Evolutionary conservation across 2,888 invertebrate genomes (phyloP), one percentile per base, ranked within the genome.

Genomic region (Tiliacea citrago): DNA sequence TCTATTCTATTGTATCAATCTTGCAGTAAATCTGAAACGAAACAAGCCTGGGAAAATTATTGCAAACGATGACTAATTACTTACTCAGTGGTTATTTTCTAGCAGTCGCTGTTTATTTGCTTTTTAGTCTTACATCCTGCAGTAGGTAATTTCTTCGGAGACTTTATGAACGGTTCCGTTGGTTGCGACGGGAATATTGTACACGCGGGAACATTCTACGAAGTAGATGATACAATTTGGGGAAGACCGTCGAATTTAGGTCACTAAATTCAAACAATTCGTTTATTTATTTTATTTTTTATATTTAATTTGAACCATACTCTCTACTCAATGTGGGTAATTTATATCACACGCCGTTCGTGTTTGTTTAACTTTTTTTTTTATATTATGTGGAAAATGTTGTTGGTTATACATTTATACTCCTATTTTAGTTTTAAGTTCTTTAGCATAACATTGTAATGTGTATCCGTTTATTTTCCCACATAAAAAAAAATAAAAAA

Each of bases 21-120:
- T 69, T 24, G 18, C 18, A 24, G 47, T 49, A 18, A 16, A 39
- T 24, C 0, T 9, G 12, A 16, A 24, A 12, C 29, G 16, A 29
- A 51, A 13, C 39, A 10, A 6, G 21, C 7, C 49, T 13, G 35
- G 16, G 13, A 62, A 39, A 18, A 45, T 13, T 1, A 8, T 45
- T 35, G n/a, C 12, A n/a, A n/a, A 47, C 18, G 2, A 53, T 78
- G 71, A 76, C 71, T 76, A 60, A 77, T 39, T 47, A 13, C 24
- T 51, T 16, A 74, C 62, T 39, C 45, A 58, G 21, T 55, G 10
- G 2, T 51, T 45, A 8, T 24, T 68, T 10, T 42, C 18, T 47
- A 42, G 29, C 29, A 12, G 24, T 35, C 0, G 12, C 42, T 55
- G 42, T 62, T 71, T 62, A 72, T 79, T 57, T 77, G 42, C 21